Percentiles rank a stretch among this genome's conserved stretches.
Evolutionary conservation across 2,113 vertebrate genomes (phyloP).

Genomic region (Scomber japonicus): DNA sequence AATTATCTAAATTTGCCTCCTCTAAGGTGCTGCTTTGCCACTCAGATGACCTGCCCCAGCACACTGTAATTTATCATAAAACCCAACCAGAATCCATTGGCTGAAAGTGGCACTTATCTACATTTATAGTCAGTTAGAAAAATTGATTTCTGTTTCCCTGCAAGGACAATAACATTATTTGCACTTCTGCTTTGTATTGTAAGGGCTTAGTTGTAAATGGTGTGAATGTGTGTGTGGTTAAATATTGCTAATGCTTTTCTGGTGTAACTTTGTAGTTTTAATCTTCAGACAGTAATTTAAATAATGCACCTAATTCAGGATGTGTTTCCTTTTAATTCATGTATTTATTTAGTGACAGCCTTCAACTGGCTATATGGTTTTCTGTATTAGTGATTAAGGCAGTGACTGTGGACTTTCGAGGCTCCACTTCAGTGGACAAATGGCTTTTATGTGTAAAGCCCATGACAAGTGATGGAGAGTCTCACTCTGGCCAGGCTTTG

Average conservation of each 20-base stretch:
- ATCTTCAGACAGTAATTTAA: background rate
- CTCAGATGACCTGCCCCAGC: conserved; percentile 38
- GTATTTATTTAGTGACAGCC: background rate
- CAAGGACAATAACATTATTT: conserved; percentile 9
- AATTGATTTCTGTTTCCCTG: conserved; percentile 34
- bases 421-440: conserved; percentile 36
- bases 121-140: conserved; percentile 33
- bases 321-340: background rate
- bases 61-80: conserved; percentile 40
- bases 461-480: background rate
- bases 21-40: conserved; percentile 42
- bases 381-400: background rate
- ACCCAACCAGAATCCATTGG: conserved; percentile 45
- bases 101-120: conserved; percentile 38
- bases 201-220: background rate
- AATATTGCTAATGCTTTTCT: background rate
- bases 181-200: conserved; percentile 3
- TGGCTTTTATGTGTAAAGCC: conserved; percentile 21
- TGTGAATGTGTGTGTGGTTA: background rate
- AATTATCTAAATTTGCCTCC: conserved; percentile 52
- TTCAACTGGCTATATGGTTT: background rate
- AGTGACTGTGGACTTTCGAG: background rate
- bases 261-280: background rate
- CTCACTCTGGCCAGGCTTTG: background rate
- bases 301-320: background rate